Base-by-base conservation (phyloP, 2,113 vertebrate species). In the Dunckerocampus dactyliophorus region DNA sequence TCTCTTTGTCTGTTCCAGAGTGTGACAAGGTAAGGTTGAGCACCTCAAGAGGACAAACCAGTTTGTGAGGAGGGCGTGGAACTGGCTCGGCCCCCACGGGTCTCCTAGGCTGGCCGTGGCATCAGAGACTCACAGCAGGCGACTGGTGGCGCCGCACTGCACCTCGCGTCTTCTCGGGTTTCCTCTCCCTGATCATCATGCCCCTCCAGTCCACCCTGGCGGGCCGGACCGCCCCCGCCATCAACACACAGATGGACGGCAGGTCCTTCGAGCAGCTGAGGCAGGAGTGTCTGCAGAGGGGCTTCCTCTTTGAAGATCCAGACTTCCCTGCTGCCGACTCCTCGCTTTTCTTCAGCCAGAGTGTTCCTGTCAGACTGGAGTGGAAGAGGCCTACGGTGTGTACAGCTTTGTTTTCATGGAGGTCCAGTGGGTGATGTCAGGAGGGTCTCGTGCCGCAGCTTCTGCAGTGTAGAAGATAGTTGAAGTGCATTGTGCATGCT, bases 341-440 rank as follows among this genome's bases (percentile, higher is more conserved):
- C 0, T 93, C 95, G 0, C 92, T 98, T 21, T 98, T 93, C 91
- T 98, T 80, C 89, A 95, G 91, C 2, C 76, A 98, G 80, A 90
- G 82, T 2, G 90, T 92, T 1, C 90, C 89, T 0, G 49, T 96
- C 31, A 74, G 90, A 28, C 92, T 98, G 34, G 53, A 94, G 60
- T 98, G 97, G 96, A 98, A 94, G 80, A 88, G 95, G 52, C 96
- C 96, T 0, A 68, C 74, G 90, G 96, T 98, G 86, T 74, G 93
- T 90, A 7, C 15, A 2, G 21, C 21, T 28, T 24, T 60, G 47
- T 28, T 6, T 1, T 19, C 8, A 34, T 3, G 37, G 4, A 12
- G n/a, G 47, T 7, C 3, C 2, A 11, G 16, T 47, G 47, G n/a
- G 47, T 15, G 16, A 2, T 16, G 47, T 2, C 24, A 28, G 24